Evolutionary conservation across 2,888 invertebrate species (phyloP).

Genomic region (Minunthozetes semirufus): DNA sequence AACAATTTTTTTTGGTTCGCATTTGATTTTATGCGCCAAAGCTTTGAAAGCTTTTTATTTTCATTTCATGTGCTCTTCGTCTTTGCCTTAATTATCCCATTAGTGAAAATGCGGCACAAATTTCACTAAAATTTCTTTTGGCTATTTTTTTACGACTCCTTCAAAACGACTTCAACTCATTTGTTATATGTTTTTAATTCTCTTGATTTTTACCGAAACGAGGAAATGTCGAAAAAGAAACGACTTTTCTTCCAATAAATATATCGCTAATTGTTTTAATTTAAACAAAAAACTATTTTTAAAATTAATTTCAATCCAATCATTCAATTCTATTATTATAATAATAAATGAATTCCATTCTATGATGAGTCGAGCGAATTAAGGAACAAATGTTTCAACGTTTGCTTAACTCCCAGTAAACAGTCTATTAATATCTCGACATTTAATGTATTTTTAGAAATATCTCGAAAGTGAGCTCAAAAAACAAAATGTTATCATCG

Average conservation of each 20-base stretch:
- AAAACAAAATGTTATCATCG: no score
- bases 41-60: not conserved
- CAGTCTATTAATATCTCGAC: not conserved
- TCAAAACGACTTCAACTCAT: not conserved
- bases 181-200: no score
- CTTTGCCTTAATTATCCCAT: constrained; percentile 19
- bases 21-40: not conserved
- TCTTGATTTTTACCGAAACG: no score
- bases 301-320: no score
- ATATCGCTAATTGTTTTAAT: no score
- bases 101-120: not conserved
- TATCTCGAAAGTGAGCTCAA: not conserved
- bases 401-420: not conserved
- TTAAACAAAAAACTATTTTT: no score
- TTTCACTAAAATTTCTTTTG: not conserved
- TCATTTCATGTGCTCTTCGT: not conserved
- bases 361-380: no score
- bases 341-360: no score
- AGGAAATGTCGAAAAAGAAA: no score
- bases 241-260: no score
- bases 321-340: no score
- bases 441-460: constrained; percentile 18
- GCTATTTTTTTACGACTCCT: not conserved
- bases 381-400: no score
- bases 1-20: not conserved